Evolutionary conservation across 2,888 invertebrate genomes (phyloP).

Genomic region (Cheilosia vernalis): DNA sequence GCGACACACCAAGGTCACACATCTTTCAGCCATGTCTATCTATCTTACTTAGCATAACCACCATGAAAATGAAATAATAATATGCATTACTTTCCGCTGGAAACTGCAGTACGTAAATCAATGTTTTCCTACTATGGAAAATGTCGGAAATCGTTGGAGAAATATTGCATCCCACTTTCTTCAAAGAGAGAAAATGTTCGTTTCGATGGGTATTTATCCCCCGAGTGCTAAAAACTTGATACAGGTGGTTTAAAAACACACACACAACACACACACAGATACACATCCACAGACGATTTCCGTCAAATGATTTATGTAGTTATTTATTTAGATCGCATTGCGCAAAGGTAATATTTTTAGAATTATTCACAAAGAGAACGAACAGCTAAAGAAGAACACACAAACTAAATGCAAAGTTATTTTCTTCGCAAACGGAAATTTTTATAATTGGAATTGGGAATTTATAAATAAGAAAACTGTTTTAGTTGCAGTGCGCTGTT

Average conservation of each 20-base stretch:
- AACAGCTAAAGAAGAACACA: background rate
- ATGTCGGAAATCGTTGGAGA: constrained; percentile 4
- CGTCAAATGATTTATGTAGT: background rate
- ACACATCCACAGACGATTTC: background rate
- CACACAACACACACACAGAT: background rate
- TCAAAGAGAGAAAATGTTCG: background rate
- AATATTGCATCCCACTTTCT: background rate
- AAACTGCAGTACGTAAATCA: constrained; percentile 12
- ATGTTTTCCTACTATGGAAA: background rate
- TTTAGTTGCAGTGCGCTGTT: background rate
- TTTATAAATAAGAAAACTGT: constrained; percentile 18
- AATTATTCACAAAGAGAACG: background rate
- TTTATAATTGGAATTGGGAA: constrained; percentile 3
- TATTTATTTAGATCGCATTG: constrained; percentile 29
- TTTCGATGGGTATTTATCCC: background rate
- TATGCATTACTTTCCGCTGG: background rate
- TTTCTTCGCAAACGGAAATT: constrained; percentile 3
- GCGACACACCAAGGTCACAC: constrained; percentile 4
- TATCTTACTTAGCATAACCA: background rate
- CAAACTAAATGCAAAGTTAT: background rate
- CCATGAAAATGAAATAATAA: too few species aligned
- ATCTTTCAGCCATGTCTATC: background rate
- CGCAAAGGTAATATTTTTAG: constrained; percentile 34
- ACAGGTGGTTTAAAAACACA: constrained; percentile 29
- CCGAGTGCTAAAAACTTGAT: background rate